phyloP scores from a whole-genome alignment of 2,113 vertebrate species.

The Hippolais icterina region DNA sequence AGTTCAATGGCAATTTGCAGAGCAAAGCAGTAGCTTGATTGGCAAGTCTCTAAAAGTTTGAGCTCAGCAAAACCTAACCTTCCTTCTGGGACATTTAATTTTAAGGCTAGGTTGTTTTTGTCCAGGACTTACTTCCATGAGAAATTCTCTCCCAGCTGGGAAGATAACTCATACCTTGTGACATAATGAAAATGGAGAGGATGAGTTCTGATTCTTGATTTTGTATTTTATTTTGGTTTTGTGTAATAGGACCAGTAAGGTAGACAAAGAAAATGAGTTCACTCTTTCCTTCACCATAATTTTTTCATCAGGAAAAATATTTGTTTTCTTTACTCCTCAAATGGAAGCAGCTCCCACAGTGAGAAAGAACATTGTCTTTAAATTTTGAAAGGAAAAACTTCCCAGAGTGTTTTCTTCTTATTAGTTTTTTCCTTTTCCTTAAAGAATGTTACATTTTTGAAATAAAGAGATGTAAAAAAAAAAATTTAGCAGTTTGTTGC shows the following conservation, averaged over 20 bases:
- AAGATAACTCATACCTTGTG: not conserved
- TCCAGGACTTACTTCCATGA: not conserved
- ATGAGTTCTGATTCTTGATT: not conserved
- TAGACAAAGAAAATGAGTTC: not conserved
- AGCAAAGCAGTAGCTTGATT: not conserved
- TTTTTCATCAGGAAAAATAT: not conserved
- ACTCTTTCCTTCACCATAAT: not conserved
- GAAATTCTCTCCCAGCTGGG: not conserved
- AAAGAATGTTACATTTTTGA: not conserved
- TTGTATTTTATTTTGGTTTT: not conserved
- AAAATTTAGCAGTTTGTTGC: not conserved
- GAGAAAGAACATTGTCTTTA: not conserved
- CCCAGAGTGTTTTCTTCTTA: fast-evolving
- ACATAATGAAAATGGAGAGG: not conserved
- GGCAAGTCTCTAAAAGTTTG: not conserved
- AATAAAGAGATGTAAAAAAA: not conserved
- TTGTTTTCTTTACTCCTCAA: not conserved
- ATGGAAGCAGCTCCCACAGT: not conserved
- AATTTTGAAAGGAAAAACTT: not conserved
- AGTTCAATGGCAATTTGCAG: not conserved
- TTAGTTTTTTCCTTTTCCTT: not conserved
- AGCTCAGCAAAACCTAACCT: not conserved
- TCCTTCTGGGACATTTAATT: not conserved
- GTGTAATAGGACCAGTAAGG: not conserved
- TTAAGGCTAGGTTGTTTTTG: not conserved